Conservation (phyloP, 2,888 invertebrate species). For the Boloria euphrosyne region DNA sequence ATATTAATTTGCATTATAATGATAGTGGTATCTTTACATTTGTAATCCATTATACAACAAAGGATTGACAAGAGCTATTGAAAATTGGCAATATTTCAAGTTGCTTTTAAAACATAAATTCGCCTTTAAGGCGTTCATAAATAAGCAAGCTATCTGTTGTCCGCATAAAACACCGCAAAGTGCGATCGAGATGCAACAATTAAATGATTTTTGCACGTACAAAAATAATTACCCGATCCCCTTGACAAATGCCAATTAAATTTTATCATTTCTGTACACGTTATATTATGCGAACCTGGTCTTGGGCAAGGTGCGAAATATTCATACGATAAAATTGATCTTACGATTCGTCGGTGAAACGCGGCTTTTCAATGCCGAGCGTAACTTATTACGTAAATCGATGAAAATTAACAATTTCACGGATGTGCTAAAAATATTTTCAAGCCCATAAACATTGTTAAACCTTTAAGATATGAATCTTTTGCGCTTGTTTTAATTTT, state of each 20-base stretch:
- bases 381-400: constrained; percentile 34
- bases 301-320: constrained; percentile 32
- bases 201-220: constrained; percentile 33
- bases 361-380: constrained; percentile 28
- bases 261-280: constrained; percentile 41
- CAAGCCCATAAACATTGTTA: constrained; percentile 29
- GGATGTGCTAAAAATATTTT: constrained; percentile 32
- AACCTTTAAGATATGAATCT: constrained; percentile 26
- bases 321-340: constrained; percentile 21
- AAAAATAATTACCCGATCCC: constrained; percentile 39
- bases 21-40: background rate
- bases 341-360: constrained; percentile 26
- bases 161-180: constrained; percentile 38
- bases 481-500: constrained; percentile 16
- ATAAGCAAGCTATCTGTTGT: constrained; percentile 33
- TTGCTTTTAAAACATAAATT: constrained; percentile 36
- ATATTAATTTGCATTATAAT: too few species aligned
- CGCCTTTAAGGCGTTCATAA: constrained; percentile 29
- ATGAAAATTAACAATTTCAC: constrained; percentile 40
- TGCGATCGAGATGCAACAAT: constrained; percentile 27
- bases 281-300: constrained; percentile 26
- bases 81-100: constrained; percentile 27
- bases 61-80: constrained; percentile 14
- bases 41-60: constrained; percentile 14
- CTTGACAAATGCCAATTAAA: constrained; percentile 46